Percentiles rank a stretch among this genome's conserved stretches.
Conservation (phyloP, 2,797 vertebrate species). For the Intellagama lesueurii region DNA sequence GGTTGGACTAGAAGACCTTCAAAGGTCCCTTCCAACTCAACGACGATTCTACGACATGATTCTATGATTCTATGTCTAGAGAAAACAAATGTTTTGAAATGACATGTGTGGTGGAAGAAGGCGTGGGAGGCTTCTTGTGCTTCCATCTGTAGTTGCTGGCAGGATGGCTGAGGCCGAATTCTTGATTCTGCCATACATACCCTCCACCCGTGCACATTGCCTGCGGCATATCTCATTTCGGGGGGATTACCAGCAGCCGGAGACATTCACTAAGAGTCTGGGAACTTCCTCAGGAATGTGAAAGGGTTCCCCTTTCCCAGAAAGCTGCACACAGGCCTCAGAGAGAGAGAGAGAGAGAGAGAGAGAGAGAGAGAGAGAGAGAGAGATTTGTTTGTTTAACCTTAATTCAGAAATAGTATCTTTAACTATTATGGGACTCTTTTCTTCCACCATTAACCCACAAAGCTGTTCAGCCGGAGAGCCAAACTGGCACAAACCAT, state of each 20-base stretch:
- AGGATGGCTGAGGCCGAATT: not conserved
- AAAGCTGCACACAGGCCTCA: not conserved
- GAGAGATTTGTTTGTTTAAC: not conserved
- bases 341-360: not conserved
- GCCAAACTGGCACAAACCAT: not conserved
- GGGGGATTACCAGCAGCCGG: not conserved
- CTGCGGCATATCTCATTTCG: not conserved
- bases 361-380: not conserved
- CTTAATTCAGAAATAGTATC: not conserved
- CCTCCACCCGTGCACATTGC: not conserved
- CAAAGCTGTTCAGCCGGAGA: not conserved
- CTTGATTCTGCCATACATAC: rapidly evolving
- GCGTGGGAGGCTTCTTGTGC: not conserved
- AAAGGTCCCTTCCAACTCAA: too few relatives aligned
- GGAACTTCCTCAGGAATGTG: not conserved
- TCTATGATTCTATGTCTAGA: not conserved
- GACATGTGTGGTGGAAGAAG: not conserved
- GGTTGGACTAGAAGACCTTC: too few relatives aligned
- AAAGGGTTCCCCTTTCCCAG: not conserved
- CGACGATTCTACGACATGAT: too few relatives aligned
- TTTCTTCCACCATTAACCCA: rapidly evolving
- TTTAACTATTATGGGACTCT: rapidly evolving
- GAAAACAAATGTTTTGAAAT: rapidly evolving
- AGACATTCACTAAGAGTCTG: not conserved
- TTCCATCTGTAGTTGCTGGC: not conserved